phyloP scores from a whole-genome alignment of 2,797 vertebrate genomes.

The Pangasius djambal region DNA sequence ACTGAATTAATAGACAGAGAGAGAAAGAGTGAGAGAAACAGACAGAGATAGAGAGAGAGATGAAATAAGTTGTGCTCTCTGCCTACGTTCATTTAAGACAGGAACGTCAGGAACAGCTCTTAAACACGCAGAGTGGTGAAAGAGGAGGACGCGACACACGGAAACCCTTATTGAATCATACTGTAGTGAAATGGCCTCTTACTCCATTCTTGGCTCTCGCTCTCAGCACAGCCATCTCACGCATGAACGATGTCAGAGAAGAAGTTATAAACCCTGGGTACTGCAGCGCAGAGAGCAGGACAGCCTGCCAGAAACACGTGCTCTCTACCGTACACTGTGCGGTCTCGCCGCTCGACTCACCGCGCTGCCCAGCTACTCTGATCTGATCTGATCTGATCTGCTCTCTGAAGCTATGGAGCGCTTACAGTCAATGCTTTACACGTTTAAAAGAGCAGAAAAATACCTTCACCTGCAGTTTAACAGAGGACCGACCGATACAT shows the following conservation, averaged over 20 bases:
- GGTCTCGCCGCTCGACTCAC: not conserved
- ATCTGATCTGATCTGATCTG: not conserved
- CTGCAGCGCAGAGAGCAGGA: not conserved
- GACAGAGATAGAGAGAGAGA: too few relatives aligned
- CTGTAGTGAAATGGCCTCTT: not conserved
- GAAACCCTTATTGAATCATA: not conserved
- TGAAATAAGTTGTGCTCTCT: not conserved
- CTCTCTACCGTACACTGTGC: not conserved
- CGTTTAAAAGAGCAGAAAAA: not conserved
- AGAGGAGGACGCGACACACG: not conserved
- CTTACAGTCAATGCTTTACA: not conserved
- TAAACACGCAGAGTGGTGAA: slow-evolving; percentile 14
- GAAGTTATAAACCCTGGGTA: not conserved
- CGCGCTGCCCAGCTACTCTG: not conserved
- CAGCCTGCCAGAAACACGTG: not conserved
- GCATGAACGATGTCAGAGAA: not conserved
- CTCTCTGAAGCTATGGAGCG: not conserved
- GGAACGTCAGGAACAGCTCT: slow-evolving; percentile 49
- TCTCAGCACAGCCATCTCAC: slow-evolving; percentile 3
- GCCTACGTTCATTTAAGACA: not conserved
- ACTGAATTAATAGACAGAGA: not conserved
- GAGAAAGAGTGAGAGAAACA: not conserved
- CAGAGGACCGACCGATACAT: not conserved
- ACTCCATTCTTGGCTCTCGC: not conserved
- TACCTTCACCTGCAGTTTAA: not conserved